Conservation (phyloP, 2,113 vertebrate species). For the Hippoglossus stenolepis region DNA sequence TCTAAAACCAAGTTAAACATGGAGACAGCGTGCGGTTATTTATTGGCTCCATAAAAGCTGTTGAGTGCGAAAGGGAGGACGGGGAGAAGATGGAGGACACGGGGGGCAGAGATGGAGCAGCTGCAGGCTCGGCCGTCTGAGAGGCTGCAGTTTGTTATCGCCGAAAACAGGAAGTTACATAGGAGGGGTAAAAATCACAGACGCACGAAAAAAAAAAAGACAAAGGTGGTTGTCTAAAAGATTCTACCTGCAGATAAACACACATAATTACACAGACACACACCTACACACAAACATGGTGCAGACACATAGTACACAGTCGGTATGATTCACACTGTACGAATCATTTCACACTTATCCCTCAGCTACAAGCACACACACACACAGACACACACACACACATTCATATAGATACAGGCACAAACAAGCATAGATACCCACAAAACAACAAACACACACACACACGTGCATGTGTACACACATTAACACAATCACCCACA, state of each 20-base stretch:
- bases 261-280: slow-evolving; percentile 13
- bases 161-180: slow-evolving; percentile 52
- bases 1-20: slow-evolving; percentile 75
- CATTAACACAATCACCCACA: not conserved
- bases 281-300: slow-evolving; percentile 4
- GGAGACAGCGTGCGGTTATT: slow-evolving; percentile 63
- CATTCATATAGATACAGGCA: slow-evolving; percentile 2
- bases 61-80: slow-evolving; percentile 48
- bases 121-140: slow-evolving; percentile 54
- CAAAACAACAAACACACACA: slow-evolving; percentile 3
- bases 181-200: not conserved
- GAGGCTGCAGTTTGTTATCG: slow-evolving; percentile 70
- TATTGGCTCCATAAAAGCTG: slow-evolving; percentile 73
- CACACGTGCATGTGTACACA: not conserved
- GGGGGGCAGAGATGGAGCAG: slow-evolving; percentile 64
- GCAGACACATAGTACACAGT: not conserved
- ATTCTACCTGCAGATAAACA: slow-evolving; percentile 37
- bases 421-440: slow-evolving; percentile 1
- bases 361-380: slow-evolving; percentile 6
- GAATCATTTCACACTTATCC: slow-evolving; percentile 35
- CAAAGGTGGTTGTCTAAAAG: not conserved
- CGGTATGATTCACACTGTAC: slow-evolving; percentile 26
- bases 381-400: not conserved
- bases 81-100: slow-evolving; percentile 60
- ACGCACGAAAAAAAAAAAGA: slow-evolving; percentile 13